Percentiles rank a stretch among this genome's conserved stretches.
These are phyloP conservation scores for Phorcus lineatus DNA, from an alignment of 2,888 invertebrate genomes.

Conservation along the genomic window DNA sequence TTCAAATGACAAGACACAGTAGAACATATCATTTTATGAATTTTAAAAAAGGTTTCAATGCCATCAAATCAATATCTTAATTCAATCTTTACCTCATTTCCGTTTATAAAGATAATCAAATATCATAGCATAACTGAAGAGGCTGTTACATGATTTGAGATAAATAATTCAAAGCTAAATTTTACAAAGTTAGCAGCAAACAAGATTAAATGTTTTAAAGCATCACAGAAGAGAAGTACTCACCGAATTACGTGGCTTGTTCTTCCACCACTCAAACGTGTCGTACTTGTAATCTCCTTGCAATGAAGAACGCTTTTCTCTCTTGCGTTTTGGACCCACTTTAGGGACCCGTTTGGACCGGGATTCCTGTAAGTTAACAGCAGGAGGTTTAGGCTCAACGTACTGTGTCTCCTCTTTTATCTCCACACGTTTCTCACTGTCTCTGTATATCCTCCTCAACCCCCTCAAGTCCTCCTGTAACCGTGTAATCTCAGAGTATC, in stretches of 20 bases:
- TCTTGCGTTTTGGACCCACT: neutral
- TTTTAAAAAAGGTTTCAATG: too few relatives aligned
- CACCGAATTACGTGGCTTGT: constrained; percentile 12
- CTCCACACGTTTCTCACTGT: neutral
- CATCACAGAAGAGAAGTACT: neutral
- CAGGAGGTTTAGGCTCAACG: neutral
- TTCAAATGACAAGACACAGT: too few relatives aligned
- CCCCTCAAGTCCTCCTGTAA: neutral
- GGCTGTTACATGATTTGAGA: too few relatives aligned
- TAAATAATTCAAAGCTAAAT: too few relatives aligned
- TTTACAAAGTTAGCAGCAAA: too few relatives aligned
- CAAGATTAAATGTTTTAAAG: too few relatives aligned
- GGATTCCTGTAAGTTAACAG: neutral
- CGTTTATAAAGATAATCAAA: too few relatives aligned
- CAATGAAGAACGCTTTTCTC: neutral
- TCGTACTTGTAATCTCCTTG: constrained; percentile 4
- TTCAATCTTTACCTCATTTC: too few relatives aligned
- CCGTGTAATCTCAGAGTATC: neutral
- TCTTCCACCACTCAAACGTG: constrained; percentile 15
- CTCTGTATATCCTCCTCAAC: neutral
- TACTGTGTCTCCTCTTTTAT: too few relatives aligned
- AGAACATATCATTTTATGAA: too few relatives aligned
- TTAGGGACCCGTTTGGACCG: neutral
- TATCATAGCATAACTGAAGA: too few relatives aligned
- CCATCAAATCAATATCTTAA: too few relatives aligned